Percentiles rank a stretch among this genome's conserved stretches.
Conservation (phyloP, 2,888 invertebrate genomes). For the Zaprionus obscuricornis region DNA sequence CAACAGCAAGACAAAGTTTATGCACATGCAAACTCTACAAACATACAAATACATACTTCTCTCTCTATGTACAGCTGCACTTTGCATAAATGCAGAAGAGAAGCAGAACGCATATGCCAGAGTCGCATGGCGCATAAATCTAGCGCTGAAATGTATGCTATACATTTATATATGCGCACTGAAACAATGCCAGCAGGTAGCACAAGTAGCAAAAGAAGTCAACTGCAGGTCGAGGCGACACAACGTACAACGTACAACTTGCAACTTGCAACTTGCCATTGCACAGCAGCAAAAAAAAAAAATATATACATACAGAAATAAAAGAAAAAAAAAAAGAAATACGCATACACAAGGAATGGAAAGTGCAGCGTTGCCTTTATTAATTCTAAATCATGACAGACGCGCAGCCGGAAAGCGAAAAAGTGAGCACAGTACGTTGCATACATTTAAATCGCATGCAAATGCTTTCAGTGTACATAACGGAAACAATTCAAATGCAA, state of each 20-base stretch:
- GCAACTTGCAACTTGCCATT: slow-evolving; percentile 39
- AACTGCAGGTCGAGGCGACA: slow-evolving; percentile 47
- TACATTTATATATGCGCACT: slow-evolving; percentile 61
- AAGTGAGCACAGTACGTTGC: slow-evolving; percentile 26
- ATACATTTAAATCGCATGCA: slow-evolving; percentile 14
- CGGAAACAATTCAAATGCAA: slow-evolving; percentile 59
- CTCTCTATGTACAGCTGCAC: slow-evolving; percentile 29
- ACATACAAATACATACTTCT: background rate
- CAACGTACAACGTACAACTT: slow-evolving; percentile 9
- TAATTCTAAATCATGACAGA: slow-evolving; percentile 69
- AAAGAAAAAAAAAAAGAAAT: slow-evolving; percentile 3
- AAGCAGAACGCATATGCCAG: slow-evolving; percentile 57
- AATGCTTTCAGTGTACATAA: slow-evolving; percentile 26
- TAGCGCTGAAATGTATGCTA: slow-evolving; percentile 70
- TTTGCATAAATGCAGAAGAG: slow-evolving; percentile 63
- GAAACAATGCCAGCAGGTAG: slow-evolving; percentile 64
- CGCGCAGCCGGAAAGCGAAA: slow-evolving; percentile 37
- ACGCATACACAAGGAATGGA: background rate
- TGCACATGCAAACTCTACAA: slow-evolving; percentile 39
- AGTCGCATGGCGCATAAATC: slow-evolving; percentile 64
- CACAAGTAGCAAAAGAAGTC: slow-evolving; percentile 56
- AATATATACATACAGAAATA: background rate
- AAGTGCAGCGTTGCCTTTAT: slow-evolving; percentile 50
- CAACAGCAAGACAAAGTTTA: slow-evolving; percentile 44
- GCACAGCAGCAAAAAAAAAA: slow-evolving; percentile 21